A percentile compares a stretch with the other conserved stretches of the same genome.
Conservation (phyloP, 2,888 invertebrate species). For the Sinhomidia bicolor region DNA sequence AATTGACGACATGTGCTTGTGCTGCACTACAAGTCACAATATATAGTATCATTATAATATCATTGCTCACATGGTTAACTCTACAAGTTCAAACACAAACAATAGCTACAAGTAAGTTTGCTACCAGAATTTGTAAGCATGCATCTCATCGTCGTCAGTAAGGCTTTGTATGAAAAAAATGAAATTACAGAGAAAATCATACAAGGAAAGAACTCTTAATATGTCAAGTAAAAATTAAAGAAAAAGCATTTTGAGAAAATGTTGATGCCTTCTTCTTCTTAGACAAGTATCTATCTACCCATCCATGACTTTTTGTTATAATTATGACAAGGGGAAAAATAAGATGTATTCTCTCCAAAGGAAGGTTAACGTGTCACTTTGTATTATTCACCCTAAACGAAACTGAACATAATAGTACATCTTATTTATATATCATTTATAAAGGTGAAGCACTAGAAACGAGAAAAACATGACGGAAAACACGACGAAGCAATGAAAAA, state of each 20-base stretch:
- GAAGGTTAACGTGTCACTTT: conserved; percentile 71
- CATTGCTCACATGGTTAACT: no score
- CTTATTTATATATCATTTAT: neutral
- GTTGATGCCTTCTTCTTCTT: no score
- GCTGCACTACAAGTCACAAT: neutral
- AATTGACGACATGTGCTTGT: conserved; percentile 70
- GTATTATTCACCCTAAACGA: conserved; percentile 43
- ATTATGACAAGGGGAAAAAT: conserved; percentile 64
- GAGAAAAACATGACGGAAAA: conserved; percentile 46
- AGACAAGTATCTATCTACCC: neutral
- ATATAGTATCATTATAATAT: neutral
- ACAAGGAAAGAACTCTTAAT: neutral
- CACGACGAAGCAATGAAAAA: neutral
- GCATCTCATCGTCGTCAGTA: no score
- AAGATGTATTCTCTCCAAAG: conserved; percentile 62
- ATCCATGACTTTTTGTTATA: conserved; percentile 37
- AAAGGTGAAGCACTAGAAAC: neutral
- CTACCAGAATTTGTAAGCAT: no score
- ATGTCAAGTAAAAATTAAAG: no score
- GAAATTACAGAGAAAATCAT: conserved; percentile 5
- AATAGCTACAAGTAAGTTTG: no score
- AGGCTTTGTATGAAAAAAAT: no score
- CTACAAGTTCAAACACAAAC: no score
- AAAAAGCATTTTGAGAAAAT: conserved; percentile 60
- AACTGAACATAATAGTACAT: neutral